Evolutionary conservation across 2,888 invertebrate genomes (phyloP), one percentile per base, ranked within the genome.

Genomic region (Ormyrus thymus): DNA sequence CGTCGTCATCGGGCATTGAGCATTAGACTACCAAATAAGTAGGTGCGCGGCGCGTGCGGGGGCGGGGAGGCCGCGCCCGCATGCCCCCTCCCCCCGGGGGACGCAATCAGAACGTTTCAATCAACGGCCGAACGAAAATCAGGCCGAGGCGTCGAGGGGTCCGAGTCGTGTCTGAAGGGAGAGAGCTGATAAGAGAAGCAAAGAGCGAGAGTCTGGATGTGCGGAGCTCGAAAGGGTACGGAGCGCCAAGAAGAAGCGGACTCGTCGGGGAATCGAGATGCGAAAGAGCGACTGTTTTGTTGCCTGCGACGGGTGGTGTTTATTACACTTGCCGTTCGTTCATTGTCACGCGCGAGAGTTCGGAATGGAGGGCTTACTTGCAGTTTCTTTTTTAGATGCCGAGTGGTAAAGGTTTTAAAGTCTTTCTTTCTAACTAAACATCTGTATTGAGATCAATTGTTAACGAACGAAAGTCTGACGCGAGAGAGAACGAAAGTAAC

Each of bases 61-160:
- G 84, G 83, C 73, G 55, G 46, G 48, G 45, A 9, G 8, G 59
- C 8, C 6, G 51, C n/a, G 43, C 86, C 86, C 86, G 86, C 86
- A 85, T 85, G 82, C 87, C 86, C 83, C 87, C 86, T 83, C 85
- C 86, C 87, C 88, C 87, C 84, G 85, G 86, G 89, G 89, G 87
- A 87, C 86, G 89, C 89, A 90, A 90, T 90, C 90, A 90, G 89
- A 86, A 89, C 89, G 89, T 90, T 90, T 90, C 90, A 90, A 90
- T 90, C 90, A 90, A 89, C 88, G 86, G 86, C 86, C 88, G 86
- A 86, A 79, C 70, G 74, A 73, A 76, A 77, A 77, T 76, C 75
- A 75, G 80, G 64, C 56, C 62, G 73, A 45, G 13, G 71, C 62
- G 10, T 62, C 62, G 45, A 66, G 71, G 65, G 68, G 62, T 56